Evolutionary conservation across 2,888 invertebrate species (phyloP), one percentile per base, ranked within the genome.

Genomic region (Peribatodes rhomboidaria): DNA sequence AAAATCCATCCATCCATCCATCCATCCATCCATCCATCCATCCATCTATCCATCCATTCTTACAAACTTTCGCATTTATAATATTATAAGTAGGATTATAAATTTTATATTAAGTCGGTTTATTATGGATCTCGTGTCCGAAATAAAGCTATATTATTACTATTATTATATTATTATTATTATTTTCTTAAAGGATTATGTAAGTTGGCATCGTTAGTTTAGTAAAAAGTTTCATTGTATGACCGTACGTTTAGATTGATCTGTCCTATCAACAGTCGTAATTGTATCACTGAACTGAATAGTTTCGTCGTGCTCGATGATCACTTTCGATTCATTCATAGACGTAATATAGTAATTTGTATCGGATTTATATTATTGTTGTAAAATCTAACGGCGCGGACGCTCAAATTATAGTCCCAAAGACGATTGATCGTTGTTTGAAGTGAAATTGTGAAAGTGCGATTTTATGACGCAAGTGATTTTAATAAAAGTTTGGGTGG

Each of bases 391-490:
- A 65, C 56, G 65, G 46, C 20, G 44, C 49, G 50, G 65, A 50
- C 14, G 44, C 49, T 44, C 46, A 62, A 65, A 55, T 67, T 55
- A 58, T 66, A 56, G 37, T 44, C 47, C 42, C 60, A 31, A 67
- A 46, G 33, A 56, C 58, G n/a, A 61, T 60, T 47, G 59, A 63
- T 60, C 37, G 56, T 47, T 56, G 62, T 68, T 68, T 65, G 61
- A 52, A 71, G 69, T 55, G 71, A 73, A 72, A 72, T 69, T 61
- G 65, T 68, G 71, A 73, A 69, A 71, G 72, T 57, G 53, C 61
- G 11, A 44, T 56, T 50, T 64, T 64, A 66, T 64, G 62, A 65
- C 57, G 62, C 61, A 47, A 63, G 49, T 68, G 61, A 47, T 64
- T 61, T 64, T 42, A 59, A 65, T 63, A 62, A 64, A 11, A 39